phyloP scores from a whole-genome alignment of 2,888 invertebrate species.

The Hemithea aestivaria region DNA sequence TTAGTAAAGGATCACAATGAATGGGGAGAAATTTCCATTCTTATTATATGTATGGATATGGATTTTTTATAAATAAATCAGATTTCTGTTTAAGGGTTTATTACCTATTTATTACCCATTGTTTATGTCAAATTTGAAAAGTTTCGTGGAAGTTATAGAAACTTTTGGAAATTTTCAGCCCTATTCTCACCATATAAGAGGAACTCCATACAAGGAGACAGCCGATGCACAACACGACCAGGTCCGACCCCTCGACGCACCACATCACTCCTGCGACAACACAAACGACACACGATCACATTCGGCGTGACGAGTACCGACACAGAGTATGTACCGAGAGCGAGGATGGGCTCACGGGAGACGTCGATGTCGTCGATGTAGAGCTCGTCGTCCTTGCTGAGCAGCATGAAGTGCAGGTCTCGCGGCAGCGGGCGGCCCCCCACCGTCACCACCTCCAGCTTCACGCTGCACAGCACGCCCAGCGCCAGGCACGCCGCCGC shows the following conservation, averaged over 20 bases:
- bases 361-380: constrained; percentile 67
- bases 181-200: constrained; percentile 46
- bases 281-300: too few species aligned
- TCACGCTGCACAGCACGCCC: constrained; percentile 57
- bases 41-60: too few species aligned
- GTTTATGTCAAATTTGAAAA: too few species aligned
- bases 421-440: constrained; percentile 49
- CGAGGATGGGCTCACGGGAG: constrained; percentile 65
- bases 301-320: too few species aligned
- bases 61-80: too few species aligned
- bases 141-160: too few species aligned
- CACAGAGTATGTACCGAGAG: too few species aligned
- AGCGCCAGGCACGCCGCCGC: constrained; percentile 50
- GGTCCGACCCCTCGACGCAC: constrained; percentile 65
- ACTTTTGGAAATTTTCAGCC: too few species aligned
- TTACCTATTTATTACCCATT: too few species aligned
- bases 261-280: constrained; percentile 63
- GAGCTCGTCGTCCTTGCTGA: constrained; percentile 62
- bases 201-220: constrained; percentile 59
- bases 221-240: constrained; percentile 53
- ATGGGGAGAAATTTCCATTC: too few species aligned
- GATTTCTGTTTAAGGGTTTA: too few species aligned
- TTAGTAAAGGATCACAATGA: too few species aligned
- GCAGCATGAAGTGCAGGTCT: constrained; percentile 61
- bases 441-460: constrained; percentile 63